Base-by-base conservation (phyloP, 1,140 invertebrate genomes). In the Geopemphigus sp. region DNA sequence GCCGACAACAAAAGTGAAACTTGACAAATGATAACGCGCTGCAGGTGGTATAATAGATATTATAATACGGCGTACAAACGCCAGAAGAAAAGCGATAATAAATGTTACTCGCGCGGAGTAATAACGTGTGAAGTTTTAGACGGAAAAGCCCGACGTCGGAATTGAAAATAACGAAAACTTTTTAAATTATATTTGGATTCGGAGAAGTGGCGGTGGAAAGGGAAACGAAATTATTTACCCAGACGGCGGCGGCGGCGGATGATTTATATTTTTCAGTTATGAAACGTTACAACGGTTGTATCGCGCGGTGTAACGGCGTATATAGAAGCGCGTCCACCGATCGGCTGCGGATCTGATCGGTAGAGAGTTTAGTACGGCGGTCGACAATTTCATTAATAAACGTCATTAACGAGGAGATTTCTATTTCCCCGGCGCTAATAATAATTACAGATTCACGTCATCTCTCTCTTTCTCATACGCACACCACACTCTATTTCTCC, bases 361-460 rank as follows among this genome's bases (percentile, higher is more conserved):
- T 68, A 68, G 63, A 66, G 32, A 66, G 63, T 66, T 68, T 47
- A 22, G 32, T 64, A 66, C 0, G 12, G 19, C 61, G 4, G 29
- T 39, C 12, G 22, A 68, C 22, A 47, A 14, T 68, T 68, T 26
- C 45, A 68, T 24, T 11, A 14, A 50, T 50, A 68, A 68, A 50
- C 39, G 22, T 68, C 45, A 12, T 50, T 26, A 50, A 68, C 64
- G 45, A 8, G 24, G 17, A 68, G 66, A 68, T 68, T 68, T 68
- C 66, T 68, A 68, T 68, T 68, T 68, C 22, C 45, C 15, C 6
- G 14, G 22, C 5, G 14, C 39, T n/a, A 64, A 39, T 66, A 45
- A 66, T 68, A 24, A 68, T 47, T 50, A 68, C n/a, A n/a, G n/a
- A n/a, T n/a, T n/a, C n/a, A n/a, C n/a, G n/a, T n/a, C n/a, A n/a